phyloP scores from a whole-genome alignment of 2,888 invertebrate species.

The Phengaris arion region DNA sequence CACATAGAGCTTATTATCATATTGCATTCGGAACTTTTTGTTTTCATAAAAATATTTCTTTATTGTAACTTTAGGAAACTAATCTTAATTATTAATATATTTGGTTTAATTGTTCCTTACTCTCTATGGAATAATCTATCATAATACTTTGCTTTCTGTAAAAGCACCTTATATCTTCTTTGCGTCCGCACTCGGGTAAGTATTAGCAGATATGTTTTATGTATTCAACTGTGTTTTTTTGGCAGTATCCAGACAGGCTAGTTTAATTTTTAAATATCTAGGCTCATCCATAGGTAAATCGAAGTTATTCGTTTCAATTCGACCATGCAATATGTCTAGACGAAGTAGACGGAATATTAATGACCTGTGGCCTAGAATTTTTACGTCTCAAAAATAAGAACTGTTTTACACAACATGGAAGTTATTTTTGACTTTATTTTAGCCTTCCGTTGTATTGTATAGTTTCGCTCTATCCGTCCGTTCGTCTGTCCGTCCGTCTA shows the following conservation, averaged over 20 bases:
- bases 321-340: slow-evolving; percentile 79
- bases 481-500: no score
- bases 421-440: background rate
- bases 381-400: slow-evolving; percentile 48
- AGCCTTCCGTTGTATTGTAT: background rate
- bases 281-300: slow-evolving; percentile 74
- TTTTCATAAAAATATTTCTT: no score
- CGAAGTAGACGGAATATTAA: slow-evolving; percentile 69
- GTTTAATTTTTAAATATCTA: slow-evolving; percentile 73
- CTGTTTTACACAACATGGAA: slow-evolving; percentile 30
- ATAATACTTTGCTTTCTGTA: no score
- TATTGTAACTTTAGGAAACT: no score
- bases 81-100: no score
- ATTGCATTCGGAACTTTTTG: background rate
- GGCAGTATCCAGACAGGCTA: slow-evolving; percentile 61
- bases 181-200: background rate
- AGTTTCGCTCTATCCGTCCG: no score
- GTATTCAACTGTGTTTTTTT: slow-evolving; percentile 24
- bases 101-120: background rate
- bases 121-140: no score
- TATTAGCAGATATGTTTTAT: background rate
- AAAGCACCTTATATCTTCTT: background rate
- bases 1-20: background rate
- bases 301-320: slow-evolving; percentile 74
- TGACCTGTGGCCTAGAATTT: slow-evolving; percentile 74